Evolutionary conservation across 2,888 invertebrate species (phyloP), one percentile per base, ranked within the genome.

Genomic region (Agrotis puta): DNA sequence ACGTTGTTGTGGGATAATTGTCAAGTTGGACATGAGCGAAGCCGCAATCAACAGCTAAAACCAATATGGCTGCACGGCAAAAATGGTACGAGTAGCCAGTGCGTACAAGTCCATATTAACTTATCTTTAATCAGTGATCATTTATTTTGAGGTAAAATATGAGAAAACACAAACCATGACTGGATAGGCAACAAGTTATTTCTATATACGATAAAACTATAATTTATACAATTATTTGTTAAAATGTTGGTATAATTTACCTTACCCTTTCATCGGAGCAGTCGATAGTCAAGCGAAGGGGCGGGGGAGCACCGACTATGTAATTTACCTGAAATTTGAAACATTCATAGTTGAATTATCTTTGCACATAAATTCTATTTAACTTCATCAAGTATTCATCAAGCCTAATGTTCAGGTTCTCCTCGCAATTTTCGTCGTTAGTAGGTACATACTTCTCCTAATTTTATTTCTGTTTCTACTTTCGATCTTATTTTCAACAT

Each of bases 221-320:
- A 9, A 27, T 18, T 14, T 20, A 33, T 51, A n/a, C 5, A 24
- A 24, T 9, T 24, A 53, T 24, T 47, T 9, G 9, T 20, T 6
- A 2, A 33, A n/a, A 61, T 16, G 6, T 53, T 53, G 45, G 18
- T 33, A 24, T 69, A 62, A 64, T 77, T 79, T 79, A 64, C 79
- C 88, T 90, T 86, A 95, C 95, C 89, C 87, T 91, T 83, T 93
- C 92, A 74, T 90, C 88, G 24, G 92, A 91, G 78, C 95, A 95
- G 81, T 95, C 93, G 53, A 95, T 94, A 0, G 93, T 94, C 33
- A 94, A 79, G 22, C 92, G 91, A 11, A 94, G 63, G 5, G 95
- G 94, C 16, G 92, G 85, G n/a, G 92, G 85, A 24, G 89, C 91
- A 68, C 82, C 84, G 13, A 74, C 84, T 50, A 81, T 78, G 24